Conservation (phyloP, 2,888 invertebrate species). For the Pyrochroa serraticornis region DNA sequence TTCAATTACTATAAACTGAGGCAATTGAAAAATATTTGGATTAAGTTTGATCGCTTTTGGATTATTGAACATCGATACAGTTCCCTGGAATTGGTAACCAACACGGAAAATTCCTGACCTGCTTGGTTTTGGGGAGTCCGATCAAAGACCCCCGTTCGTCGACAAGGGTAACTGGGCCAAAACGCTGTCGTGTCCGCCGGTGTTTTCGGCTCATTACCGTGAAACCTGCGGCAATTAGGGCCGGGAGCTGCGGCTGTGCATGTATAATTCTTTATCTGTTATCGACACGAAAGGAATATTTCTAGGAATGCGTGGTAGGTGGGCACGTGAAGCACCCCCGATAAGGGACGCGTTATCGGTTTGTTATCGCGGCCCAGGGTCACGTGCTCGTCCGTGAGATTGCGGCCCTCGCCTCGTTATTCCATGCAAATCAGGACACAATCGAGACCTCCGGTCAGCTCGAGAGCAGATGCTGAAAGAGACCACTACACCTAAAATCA, state of each 20-base stretch:
- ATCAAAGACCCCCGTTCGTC: too few species aligned
- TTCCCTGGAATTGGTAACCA: too few species aligned
- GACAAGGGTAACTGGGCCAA: too few species aligned
- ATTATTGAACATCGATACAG: too few species aligned
- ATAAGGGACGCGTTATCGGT: constrained; percentile 42
- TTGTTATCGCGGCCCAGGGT: constrained; percentile 44
- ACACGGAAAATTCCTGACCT: too few species aligned
- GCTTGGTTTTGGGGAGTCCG: too few species aligned
- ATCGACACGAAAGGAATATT: constrained; percentile 43
- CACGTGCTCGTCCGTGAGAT: constrained; percentile 45
- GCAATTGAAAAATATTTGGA: too few species aligned
- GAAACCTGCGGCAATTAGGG: too few species aligned
- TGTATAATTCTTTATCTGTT: constrained; percentile 39
- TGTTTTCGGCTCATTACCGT: too few species aligned
- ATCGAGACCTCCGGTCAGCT: constrained; percentile 44
- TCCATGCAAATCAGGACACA: constrained; percentile 52
- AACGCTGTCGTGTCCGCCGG: too few species aligned
- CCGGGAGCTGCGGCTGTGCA: constrained; percentile 19
- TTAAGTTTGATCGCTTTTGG: too few species aligned
- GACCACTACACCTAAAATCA: constrained; percentile 18
- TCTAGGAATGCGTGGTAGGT: constrained; percentile 39
- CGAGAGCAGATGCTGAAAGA: constrained; percentile 36
- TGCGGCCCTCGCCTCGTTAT: constrained; percentile 48
- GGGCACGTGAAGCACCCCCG: constrained; percentile 33
- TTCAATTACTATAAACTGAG: too few species aligned